Evolutionary conservation across 2,113 vertebrate genomes (phyloP), one percentile per base, ranked within the genome.

Genomic region (Daboia siamensis): DNA sequence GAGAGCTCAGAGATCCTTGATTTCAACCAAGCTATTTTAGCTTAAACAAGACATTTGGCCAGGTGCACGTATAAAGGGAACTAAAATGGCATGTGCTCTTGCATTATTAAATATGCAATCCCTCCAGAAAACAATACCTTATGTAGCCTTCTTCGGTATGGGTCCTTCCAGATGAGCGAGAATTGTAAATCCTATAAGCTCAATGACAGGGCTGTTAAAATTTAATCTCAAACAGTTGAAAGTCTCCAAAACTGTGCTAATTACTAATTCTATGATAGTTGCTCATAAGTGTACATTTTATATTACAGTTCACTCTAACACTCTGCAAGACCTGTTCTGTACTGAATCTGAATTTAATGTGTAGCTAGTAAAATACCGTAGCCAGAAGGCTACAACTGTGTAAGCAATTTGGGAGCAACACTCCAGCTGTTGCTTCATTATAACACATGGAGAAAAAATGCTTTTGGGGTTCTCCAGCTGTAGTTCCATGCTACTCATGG

Each of bases 391-490:
- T 59, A 29, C 15, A 84, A 91, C 90, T 93, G 54, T 88, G n/a
- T n/a, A 48, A 88, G 69, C 55, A 84, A 57, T 89, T 93, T 85
- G n/a, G 86, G 90, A 91, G 64, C 54, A 52, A 55, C 90, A 88
- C 13, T 86, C 89, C 86, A 93, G 92, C 90, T 93, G 90, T 93
- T 91, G 61, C 85, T 64, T 93, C 74, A 90, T 93, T 44, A 86
- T 29, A 93, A 33, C 88, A 80, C 59, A 51, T 80, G 26, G 44
- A 57, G 86, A 64, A 54, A 12, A 51, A 91, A 91, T 91, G 89
- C 54, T 88, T 61, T 24, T 33, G 90, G 90, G 89, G 11, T 64
- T 80, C 17, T 91, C 86, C 64, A 90, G 92, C 54, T 88, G 52
- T 57, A 84, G 61, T 59, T 87, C 55, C 11, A 39, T 84, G 44